A percentile compares a stretch with the other conserved stretches of the same genome.
These are phyloP conservation scores for Sibirionetta formosa DNA, from an alignment of 2,797 vertebrate genomes.

Conservation along the genomic window DNA sequence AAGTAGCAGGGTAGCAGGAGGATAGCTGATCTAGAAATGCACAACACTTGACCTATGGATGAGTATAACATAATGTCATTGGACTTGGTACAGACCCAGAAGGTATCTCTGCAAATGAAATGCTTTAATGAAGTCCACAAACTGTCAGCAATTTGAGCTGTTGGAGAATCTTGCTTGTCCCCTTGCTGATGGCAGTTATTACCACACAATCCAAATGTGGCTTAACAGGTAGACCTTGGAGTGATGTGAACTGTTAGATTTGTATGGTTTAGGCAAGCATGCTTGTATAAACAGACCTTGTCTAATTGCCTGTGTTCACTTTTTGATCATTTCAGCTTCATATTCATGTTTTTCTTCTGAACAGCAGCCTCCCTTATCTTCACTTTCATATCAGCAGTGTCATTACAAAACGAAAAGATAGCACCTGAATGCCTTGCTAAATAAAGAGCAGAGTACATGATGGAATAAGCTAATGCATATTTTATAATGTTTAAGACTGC, in stretches of 20 bases:
- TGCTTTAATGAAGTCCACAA: not conserved
- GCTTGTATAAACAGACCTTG: not conserved
- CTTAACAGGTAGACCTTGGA: not conserved
- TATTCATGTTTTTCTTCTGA: not conserved
- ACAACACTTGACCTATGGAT: not conserved
- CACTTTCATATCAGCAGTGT: not conserved
- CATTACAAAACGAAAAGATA: constrained; percentile 41
- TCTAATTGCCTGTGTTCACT: not conserved
- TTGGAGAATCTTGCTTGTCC: not conserved
- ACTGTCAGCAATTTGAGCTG: not conserved
- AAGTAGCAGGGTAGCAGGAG: not conserved
- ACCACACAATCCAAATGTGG: not conserved
- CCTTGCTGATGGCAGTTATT: not conserved
- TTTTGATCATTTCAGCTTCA: constrained; percentile 5
- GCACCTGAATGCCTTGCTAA: constrained; percentile 32
- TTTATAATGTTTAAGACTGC: constrained; percentile 65
- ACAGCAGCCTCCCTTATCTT: not conserved
- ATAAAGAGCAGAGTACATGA: constrained; percentile 53
- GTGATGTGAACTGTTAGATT: not conserved
- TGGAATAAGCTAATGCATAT: constrained; percentile 64
- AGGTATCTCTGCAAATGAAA: not conserved
- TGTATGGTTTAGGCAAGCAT: not conserved
- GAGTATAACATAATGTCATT: not conserved
- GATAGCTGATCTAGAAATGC: not conserved
- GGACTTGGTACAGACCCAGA: not conserved